Base-by-base conservation (phyloP, 2,797 vertebrate species). In the Mallotus villosus region DNA sequence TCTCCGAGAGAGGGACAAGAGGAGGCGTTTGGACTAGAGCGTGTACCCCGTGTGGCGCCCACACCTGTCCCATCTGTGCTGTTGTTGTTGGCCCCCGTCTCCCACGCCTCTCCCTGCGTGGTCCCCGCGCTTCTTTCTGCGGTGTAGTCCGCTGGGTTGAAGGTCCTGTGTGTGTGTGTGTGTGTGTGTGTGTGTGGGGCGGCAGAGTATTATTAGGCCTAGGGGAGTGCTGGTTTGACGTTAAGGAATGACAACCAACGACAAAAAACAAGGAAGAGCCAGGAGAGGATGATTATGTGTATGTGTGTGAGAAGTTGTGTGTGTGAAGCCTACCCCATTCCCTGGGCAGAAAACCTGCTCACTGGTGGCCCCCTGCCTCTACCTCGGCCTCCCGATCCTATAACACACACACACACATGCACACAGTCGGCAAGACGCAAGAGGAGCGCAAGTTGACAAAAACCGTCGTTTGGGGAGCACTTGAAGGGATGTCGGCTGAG, bases 71-170 rank as follows among this genome's bases (percentile, higher is more conserved):
- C 95, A 85, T 97, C 94, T 86, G 94, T 90, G 85, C 91, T 88
- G 85, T 94, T 46, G 41, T 14, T 95, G 78, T 87, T 95, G 86
- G 92, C 89, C 75, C 86, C 91, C 4, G 93, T 80, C 88, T 98
- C 95, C 95, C 96, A 97, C 78, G 90, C 90, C 62, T 96, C 94
- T 25, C 91, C 74, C 53, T 96, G 96, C 65, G 91, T 92, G 78
- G 90, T 93, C 90, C 89, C 93, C 22, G 91, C 94, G 76, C 94
- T 82, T 70, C 91, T 84, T 81, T 94, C 91, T 83, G 93, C 88
- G 89, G 95, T 95, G 88, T 97, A 98, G 90, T 99, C 97, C 58
- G 96, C 96, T 78, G 96, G 96, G 84, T 98, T 98, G 89, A 98
- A 99, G 74, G 95, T 98, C 86, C 97, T 98, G 81, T 62, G 41